Conservation (phyloP, 2,888 invertebrate species). For the Dynastes hyllus region DNA sequence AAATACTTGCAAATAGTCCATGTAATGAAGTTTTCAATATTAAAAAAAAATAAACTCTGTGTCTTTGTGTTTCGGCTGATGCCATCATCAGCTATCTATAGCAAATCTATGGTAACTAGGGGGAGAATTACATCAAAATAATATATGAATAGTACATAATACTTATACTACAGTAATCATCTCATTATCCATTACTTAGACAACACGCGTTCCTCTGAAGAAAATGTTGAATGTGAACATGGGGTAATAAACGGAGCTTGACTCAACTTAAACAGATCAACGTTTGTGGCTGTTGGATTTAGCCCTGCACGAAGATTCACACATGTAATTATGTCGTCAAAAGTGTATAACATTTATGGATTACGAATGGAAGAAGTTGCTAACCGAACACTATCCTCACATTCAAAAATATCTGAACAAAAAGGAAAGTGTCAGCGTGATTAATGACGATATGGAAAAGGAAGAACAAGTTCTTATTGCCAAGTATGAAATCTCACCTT, state of each 20-base stretch:
- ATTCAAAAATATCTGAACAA: neutral
- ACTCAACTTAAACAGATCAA: neutral
- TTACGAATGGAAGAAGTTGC: neutral
- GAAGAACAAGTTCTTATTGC: no score
- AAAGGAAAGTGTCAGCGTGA: neutral
- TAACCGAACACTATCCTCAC: neutral
- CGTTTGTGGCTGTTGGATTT: conserved; percentile 1
- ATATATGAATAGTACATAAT: no score
- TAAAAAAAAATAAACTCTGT: no score
- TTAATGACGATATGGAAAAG: no score
- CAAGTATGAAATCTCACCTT: neutral
- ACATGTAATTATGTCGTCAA: neutral
- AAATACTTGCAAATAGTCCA: no score
- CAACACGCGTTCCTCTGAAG: neutral
- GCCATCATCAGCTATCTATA: no score
- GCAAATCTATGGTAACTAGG: no score
- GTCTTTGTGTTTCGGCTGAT: no score
- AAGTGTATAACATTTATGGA: neutral
- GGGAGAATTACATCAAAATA: no score
- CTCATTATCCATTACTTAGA: neutral
- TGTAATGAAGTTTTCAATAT: no score
- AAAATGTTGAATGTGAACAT: neutral
- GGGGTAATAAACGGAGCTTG: neutral
- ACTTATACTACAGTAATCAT: no score
- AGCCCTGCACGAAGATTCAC: neutral